These are phyloP conservation scores for Folsomia candida DNA, from an alignment of 2,888 invertebrate species.

Conservation along the genomic window DNA sequence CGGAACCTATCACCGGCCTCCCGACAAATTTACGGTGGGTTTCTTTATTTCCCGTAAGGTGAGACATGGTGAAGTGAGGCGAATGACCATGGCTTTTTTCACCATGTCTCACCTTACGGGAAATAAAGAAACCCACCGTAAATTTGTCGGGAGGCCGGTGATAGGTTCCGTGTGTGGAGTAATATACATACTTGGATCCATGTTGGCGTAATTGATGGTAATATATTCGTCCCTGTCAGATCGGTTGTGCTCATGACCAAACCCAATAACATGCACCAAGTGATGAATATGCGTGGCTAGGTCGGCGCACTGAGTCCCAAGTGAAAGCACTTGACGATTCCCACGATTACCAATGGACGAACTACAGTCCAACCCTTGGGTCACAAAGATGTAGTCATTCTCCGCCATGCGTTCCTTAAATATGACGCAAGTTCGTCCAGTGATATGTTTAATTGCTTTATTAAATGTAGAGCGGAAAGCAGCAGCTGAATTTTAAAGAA, in stretches of 20 bases:
- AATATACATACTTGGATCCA: background rate
- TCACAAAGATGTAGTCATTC: background rate
- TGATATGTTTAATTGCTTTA: background rate
- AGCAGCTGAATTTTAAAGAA: background rate
- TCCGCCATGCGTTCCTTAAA: background rate
- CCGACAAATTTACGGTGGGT: too few relatives aligned
- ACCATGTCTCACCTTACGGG: too few relatives aligned
- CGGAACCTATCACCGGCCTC: too few relatives aligned
- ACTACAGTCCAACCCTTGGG: background rate
- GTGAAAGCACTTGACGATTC: background rate
- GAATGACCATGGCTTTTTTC: too few relatives aligned
- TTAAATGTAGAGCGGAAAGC: background rate
- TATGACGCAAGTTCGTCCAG: conserved; percentile 4
- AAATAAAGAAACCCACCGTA: too few relatives aligned
- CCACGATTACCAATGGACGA: background rate
- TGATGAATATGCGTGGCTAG: background rate
- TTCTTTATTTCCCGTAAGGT: too few relatives aligned
- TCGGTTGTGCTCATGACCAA: background rate
- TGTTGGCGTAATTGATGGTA: background rate
- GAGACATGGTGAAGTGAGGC: too few relatives aligned
- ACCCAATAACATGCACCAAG: background rate
- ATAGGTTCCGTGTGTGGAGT: background rate
- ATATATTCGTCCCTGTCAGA: background rate
- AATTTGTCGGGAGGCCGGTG: background rate
- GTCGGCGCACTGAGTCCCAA: background rate